Percentiles rank a stretch among this genome's conserved stretches.
Evolutionary conservation across 1,140 invertebrate genomes (phyloP).

Genomic region (Saxidomus purpurata): DNA sequence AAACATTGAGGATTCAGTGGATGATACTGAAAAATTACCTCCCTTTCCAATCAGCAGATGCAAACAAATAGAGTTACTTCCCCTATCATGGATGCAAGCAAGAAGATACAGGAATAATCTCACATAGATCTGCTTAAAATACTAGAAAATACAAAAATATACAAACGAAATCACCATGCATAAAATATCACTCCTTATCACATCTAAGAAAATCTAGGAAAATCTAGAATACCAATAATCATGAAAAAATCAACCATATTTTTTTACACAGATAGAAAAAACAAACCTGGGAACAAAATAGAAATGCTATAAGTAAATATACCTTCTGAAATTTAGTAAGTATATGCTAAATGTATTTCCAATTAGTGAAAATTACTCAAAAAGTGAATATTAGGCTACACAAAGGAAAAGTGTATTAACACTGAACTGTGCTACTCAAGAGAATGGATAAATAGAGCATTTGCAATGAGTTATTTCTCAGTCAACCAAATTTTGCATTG

Average conservation of each 20-base stretch:
- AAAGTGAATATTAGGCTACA: neutral
- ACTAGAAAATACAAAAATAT: slow-evolving; percentile 47
- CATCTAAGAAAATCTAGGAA: slow-evolving; percentile 12
- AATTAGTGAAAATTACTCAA: neutral
- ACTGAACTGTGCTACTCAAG: neutral
- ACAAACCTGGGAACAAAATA: slow-evolving; percentile 1
- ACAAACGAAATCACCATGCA: slow-evolving; percentile 38
- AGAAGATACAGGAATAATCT: slow-evolving; percentile 7
- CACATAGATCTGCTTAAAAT: slow-evolving; percentile 45
- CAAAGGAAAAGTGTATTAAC: neutral
- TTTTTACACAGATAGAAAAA: neutral
- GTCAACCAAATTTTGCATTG: neutral
- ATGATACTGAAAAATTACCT: no score
- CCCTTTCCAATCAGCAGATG: neutral
- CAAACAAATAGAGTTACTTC: neutral
- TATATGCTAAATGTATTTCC: neutral
- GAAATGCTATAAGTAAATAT: neutral
- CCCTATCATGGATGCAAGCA: neutral
- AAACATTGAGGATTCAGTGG: no score
- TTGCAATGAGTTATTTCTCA: slow-evolving; percentile 13
- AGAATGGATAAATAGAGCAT: neutral
- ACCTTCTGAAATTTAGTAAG: neutral
- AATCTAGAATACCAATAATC: slow-evolving; percentile 3
- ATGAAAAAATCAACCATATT: neutral
- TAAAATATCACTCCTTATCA: slow-evolving; percentile 9